These are phyloP conservation scores for Leptopilina clavipes DNA, from an alignment of 1,140 invertebrate genomes.

Conservation along the genomic window DNA sequence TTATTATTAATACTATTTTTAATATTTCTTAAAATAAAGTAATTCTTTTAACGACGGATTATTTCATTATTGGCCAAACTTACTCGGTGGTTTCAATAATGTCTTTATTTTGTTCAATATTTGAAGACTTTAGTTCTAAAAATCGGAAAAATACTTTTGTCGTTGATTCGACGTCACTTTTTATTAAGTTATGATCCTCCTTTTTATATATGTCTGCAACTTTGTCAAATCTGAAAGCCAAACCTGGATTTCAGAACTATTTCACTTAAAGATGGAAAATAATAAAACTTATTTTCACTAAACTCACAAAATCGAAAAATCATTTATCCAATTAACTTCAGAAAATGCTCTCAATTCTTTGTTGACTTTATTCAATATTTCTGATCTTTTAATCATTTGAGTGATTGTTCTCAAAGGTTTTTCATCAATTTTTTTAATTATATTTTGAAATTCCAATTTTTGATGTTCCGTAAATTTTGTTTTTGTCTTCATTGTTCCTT, in stretches of 20 bases:
- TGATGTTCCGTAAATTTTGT: not conserved
- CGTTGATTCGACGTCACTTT: not conserved
- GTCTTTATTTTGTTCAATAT: constrained; percentile 25
- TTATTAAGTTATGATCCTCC: not conserved
- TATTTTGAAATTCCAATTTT: constrained; percentile 29
- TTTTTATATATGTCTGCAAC: constrained; percentile 22
- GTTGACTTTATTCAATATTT: constrained; percentile 27
- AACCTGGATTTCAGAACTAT: not conserved
- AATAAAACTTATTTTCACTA: constrained; percentile 13
- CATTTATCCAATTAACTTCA: constrained; percentile 43
- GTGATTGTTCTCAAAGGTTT: constrained; percentile 45
- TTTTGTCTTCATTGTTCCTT: constrained; percentile 4
- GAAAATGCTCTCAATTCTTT: constrained; percentile 44
- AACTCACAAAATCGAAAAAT: constrained; percentile 53
- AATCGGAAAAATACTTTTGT: constrained; percentile 10
- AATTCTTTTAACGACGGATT: constrained; percentile 40
- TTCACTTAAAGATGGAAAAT: not conserved
- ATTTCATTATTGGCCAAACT: not conserved
- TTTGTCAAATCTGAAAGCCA: constrained; percentile 50
- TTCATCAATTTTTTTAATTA: constrained; percentile 50
- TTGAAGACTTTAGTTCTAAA: not conserved
- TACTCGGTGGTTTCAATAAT: constrained; percentile 34
- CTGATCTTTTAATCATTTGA: constrained; percentile 46
- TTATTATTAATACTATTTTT: no score
- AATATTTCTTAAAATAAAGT: constrained; percentile 4